Base-by-base conservation (phyloP, 2,113 vertebrate genomes). In the Anseranas semipalmata region DNA sequence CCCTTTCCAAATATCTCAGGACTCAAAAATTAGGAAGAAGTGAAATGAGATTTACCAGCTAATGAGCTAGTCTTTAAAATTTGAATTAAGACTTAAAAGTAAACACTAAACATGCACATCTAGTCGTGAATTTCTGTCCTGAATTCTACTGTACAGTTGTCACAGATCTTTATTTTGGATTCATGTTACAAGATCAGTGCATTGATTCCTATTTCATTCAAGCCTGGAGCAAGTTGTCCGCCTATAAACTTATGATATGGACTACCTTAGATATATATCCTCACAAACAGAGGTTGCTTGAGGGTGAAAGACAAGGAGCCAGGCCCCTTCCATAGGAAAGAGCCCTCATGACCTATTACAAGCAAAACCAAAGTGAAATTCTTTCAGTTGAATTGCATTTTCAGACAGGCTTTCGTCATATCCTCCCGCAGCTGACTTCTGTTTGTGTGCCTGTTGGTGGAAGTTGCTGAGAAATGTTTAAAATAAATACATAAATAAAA, bases 1-100 rank as follows among this genome's bases (percentile, higher is more conserved):
- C 73, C 30, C 39, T 84, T 68, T 92, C 88, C 86, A 96, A 90
- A 96, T 56, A 92, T 72, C 45, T 90, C 43, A 72, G 65, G 77
- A 68, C 76, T 87, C 73, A 72, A 83, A 90, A 96, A 89, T 68
- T 85, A 89, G 33, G 25, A 78, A 45, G 89, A 63, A 82, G 72
- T 90, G 79, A 90, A 90, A 89, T 60, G 43, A 53, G 32, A 71
- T 81, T 95, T 88, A 63, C 68, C 72, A 94, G 52, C 48, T 94
- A 95, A 93, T 89, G 70, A 87, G 39, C 16, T 68, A 32, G 46
- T 5, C 14, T 90, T 95, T 68, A n/a, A n/a, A n/a, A n/a, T n/a
- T n/a, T n/a, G 65, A 77, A 75, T 96, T 87, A 48, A 75, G 72
- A 46, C 37, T 85, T 56, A 48, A 39, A 18, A 75, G 12, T 59